These are phyloP conservation scores for Luperina nickerlii DNA, from an alignment of 2,888 invertebrate genomes.

Conservation along the genomic window DNA sequence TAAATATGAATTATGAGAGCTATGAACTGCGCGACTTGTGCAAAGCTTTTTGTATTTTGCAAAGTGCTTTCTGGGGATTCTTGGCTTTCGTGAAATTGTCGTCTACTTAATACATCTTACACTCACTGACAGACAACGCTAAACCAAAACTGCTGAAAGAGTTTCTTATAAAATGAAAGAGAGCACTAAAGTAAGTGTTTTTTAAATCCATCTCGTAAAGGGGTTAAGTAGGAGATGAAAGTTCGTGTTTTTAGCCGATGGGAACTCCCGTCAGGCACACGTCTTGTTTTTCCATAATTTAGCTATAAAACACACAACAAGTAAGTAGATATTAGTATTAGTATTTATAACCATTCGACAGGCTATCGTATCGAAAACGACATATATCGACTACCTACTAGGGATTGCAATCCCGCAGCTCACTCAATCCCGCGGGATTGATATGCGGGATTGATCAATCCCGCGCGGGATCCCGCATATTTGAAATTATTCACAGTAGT, in stretches of 20 bases:
- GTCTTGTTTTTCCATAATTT: not conserved
- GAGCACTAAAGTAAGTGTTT: not conserved
- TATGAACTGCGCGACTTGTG: not conserved
- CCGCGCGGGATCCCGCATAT: no score
- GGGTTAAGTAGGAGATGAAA: not conserved
- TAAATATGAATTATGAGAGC: slow-evolving; percentile 45
- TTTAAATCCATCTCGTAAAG: not conserved
- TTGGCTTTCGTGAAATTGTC: not conserved
- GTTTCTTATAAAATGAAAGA: not conserved
- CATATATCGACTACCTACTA: no score
- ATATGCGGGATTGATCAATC: no score
- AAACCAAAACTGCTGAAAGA: not conserved
- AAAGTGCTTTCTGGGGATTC: not conserved
- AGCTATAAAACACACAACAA: no score
- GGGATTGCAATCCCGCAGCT: no score
- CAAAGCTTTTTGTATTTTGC: slow-evolving; percentile 7
- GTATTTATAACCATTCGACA: no score
- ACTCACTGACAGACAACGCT: not conserved
- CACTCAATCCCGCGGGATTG: no score
- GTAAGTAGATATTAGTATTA: no score
- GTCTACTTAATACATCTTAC: not conserved
- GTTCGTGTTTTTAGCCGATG: not conserved
- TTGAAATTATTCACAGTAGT: no score
- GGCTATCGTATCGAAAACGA: no score
- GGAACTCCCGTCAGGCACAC: not conserved